phyloP scores from a whole-genome alignment of 2,113 vertebrate species.

The Percopsis transmontana region DNA sequence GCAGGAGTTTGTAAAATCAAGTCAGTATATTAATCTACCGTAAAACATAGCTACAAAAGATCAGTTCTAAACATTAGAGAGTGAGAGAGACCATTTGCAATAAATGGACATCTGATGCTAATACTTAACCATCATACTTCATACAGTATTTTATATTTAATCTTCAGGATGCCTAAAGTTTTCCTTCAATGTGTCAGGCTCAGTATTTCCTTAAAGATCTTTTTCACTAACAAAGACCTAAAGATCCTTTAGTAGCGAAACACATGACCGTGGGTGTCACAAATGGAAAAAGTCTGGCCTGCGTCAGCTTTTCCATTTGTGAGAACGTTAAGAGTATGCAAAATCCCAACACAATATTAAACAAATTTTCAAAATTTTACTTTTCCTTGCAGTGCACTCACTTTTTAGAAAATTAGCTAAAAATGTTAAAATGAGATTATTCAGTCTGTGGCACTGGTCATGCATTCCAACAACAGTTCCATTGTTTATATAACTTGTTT shows the following conservation, averaged over 20 bases:
- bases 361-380: slow-evolving; percentile 51
- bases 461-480: slow-evolving; percentile 83
- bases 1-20: slow-evolving; percentile 82
- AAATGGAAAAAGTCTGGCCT: slow-evolving; percentile 53
- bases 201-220: slow-evolving; percentile 58
- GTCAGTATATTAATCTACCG: slow-evolving; percentile 78
- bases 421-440: slow-evolving; percentile 70
- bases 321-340: slow-evolving; percentile 58
- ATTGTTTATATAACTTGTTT: slow-evolving; percentile 67
- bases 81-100: slow-evolving; percentile 35
- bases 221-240: not conserved
- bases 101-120: slow-evolving; percentile 55
- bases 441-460: slow-evolving; percentile 78
- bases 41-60: slow-evolving; percentile 79
- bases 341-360: slow-evolving; percentile 57
- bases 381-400: slow-evolving; percentile 38
- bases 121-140: slow-evolving; percentile 60
- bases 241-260: slow-evolving; percentile 59
- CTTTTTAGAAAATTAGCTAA: slow-evolving; percentile 64
- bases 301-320: slow-evolving; percentile 66
- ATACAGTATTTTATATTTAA: slow-evolving; percentile 27
- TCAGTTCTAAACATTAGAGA: slow-evolving; percentile 62
- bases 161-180: slow-evolving; percentile 36
- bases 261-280: slow-evolving; percentile 64
- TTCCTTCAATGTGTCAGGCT: slow-evolving; percentile 55